Evolutionary conservation across 2,797 vertebrate genomes (phyloP), one percentile per base, ranked within the genome.

Genomic region (Cossypha polioptera): DNA sequence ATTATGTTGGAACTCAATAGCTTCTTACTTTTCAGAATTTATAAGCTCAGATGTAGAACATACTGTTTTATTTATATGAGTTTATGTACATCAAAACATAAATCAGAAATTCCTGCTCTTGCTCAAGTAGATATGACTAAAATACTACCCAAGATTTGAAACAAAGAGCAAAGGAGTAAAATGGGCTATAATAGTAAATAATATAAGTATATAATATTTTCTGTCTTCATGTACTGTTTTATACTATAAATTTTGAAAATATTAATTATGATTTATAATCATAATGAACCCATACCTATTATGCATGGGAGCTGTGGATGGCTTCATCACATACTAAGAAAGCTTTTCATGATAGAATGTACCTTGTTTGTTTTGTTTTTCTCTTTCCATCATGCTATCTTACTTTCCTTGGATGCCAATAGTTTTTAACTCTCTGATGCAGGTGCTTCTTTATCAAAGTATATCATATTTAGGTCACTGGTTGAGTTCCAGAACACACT

Each of bases 271-370:
- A 29, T 83, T 55, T 48, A 25, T 29, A 63, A 55, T 29, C 5
- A 48, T 47, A 48, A 48, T 20, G 5, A 33, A 86, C 12, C 7
- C 10, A 4, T 35, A 63, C 25, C 11, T 58, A 11, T 57, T 53
- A 6, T 10, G 4, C 6, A 9, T n/a, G 12, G n/a, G 35, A 87
- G 13, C 4, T 59, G 10, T 29, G 20, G 13, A n/a, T 35, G 3
- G 6, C 61, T 71, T 22, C 3, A 29, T 66, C 13, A 15, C 18
- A 17, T 45, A 26, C 8, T 35, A 63, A 62, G 45, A 63, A 80
- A 79, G 0, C 0, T 33, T 79, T 58, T 33, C 19, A 33, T 65
- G 21, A 40, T 4, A 40, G 4, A 65, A 66, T 2, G 0, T 2
- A 33, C 5, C 13, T 86, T 57, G 2, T 50, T 57, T 61, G 2